Evolutionary conservation across 2,888 invertebrate genomes (phyloP).

Genomic region (Tuberolachnus salignus): DNA sequence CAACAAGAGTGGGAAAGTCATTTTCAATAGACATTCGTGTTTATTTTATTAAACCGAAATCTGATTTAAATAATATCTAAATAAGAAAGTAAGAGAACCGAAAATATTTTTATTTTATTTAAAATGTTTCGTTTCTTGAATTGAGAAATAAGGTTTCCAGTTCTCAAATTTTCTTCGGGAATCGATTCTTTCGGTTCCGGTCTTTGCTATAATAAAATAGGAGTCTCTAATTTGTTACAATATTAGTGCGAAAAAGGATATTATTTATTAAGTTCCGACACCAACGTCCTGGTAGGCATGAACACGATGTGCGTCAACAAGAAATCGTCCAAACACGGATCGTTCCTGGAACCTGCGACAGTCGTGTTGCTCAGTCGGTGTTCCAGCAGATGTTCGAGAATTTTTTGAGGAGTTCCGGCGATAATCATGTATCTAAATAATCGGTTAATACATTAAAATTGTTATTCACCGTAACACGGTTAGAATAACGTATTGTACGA

Average conservation of each 20-base stretch:
- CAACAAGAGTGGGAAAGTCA: no score
- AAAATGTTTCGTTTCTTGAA: no score
- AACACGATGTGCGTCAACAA: conserved; percentile 82
- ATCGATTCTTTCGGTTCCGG: no score
- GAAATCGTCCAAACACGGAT: conserved; percentile 82
- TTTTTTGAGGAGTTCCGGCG: conserved; percentile 85
- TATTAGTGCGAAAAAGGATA: conserved; percentile 69
- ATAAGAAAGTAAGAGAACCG: no score
- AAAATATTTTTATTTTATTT: neutral
- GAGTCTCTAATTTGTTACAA: conserved; percentile 40
- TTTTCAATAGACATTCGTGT: no score
- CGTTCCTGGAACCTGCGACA: conserved; percentile 64
- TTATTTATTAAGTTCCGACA: conserved; percentile 76
- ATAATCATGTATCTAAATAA: conserved; percentile 81
- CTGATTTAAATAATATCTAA: no score
- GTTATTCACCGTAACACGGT: no score
- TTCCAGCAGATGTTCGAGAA: conserved; percentile 83
- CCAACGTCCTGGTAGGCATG: conserved; percentile 77
- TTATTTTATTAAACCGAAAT: no score
- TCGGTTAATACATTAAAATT: neutral
- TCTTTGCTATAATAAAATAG: no score
- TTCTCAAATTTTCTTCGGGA: no score
- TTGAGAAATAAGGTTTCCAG: no score
- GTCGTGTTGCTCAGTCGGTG: conserved; percentile 72
- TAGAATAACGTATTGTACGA: no score